A percentile compares a stretch with the other conserved stretches of the same genome.
These are phyloP conservation scores for Adela reaumurella DNA, from an alignment of 2,888 invertebrate genomes.

Conservation along the genomic window DNA sequence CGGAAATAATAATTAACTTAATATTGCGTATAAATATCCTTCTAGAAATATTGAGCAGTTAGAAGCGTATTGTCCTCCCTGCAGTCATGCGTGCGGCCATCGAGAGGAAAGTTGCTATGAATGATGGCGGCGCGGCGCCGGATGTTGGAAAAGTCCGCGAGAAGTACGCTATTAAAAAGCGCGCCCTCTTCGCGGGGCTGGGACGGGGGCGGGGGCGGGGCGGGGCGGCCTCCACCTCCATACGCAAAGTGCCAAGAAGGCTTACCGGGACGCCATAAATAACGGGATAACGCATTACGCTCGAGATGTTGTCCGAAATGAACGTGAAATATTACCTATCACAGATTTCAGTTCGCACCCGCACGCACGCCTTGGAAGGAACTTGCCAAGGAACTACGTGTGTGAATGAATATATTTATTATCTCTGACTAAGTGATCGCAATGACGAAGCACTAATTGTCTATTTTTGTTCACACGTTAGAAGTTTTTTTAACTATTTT, in stretches of 20 bases:
- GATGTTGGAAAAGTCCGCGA: background rate
- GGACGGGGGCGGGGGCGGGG: no score
- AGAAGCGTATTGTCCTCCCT: background rate
- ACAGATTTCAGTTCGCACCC: background rate
- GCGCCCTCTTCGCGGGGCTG: background rate
- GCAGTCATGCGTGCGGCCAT: background rate
- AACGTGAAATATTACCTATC: background rate
- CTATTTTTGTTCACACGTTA: no score
- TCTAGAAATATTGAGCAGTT: background rate
- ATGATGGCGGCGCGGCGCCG: background rate
- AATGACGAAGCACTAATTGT: no score
- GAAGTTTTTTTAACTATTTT: no score
- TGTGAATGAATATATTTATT: no score
- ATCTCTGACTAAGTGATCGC: no score
- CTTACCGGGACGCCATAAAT: conserved; percentile 12
- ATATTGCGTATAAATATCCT: no score
- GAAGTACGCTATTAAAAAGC: background rate
- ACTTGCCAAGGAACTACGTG: no score
- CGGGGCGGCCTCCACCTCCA: no score
- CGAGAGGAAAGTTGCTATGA: background rate
- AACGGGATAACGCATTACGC: conserved; percentile 5
- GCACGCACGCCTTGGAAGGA: no score
- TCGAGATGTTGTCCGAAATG: background rate
- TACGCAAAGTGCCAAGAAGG: conserved; percentile 3
- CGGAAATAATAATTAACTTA: no score